Conservation (phyloP, 2,797 vertebrate species). For the Epinephelus awoara region DNA sequence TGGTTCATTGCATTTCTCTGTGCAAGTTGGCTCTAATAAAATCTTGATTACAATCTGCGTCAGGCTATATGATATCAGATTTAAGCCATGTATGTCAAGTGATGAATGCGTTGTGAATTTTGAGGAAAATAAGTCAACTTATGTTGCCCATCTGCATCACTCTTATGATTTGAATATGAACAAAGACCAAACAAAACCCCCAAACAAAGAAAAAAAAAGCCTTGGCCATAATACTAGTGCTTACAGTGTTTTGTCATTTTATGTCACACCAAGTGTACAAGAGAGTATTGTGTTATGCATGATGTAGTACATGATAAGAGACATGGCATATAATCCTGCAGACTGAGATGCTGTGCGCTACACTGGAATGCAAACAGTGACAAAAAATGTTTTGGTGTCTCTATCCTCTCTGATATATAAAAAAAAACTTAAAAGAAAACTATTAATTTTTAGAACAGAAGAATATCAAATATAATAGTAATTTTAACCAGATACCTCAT, state of each 20-base stretch:
- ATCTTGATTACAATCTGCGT: constrained; percentile 5
- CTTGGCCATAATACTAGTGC: not conserved
- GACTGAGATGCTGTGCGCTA: not conserved
- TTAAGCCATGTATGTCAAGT: not conserved
- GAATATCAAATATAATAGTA: too few relatives aligned
- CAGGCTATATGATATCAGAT: not conserved
- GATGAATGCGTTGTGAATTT: not conserved
- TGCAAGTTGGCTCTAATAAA: constrained; percentile 12
- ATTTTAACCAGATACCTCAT: too few relatives aligned
- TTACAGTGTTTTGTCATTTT: not conserved
- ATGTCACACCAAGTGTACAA: not conserved
- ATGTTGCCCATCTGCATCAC: not conserved
- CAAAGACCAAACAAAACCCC: not conserved
- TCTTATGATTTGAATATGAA: not conserved
- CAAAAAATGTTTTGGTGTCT: not conserved
- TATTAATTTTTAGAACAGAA: not conserved
- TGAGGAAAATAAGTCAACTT: not conserved
- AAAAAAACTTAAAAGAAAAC: not conserved
- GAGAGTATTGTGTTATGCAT: too few relatives aligned
- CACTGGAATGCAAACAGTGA: not conserved
- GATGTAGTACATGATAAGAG: not conserved
- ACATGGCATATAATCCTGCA: not conserved
- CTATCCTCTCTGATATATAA: not conserved
- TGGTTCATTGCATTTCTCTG: constrained; percentile 11
- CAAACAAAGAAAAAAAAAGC: not conserved